Percentiles rank a stretch among this genome's conserved stretches.
Evolutionary conservation across 2,888 invertebrate species (phyloP).

Genomic region (Tholera decimalis): DNA sequence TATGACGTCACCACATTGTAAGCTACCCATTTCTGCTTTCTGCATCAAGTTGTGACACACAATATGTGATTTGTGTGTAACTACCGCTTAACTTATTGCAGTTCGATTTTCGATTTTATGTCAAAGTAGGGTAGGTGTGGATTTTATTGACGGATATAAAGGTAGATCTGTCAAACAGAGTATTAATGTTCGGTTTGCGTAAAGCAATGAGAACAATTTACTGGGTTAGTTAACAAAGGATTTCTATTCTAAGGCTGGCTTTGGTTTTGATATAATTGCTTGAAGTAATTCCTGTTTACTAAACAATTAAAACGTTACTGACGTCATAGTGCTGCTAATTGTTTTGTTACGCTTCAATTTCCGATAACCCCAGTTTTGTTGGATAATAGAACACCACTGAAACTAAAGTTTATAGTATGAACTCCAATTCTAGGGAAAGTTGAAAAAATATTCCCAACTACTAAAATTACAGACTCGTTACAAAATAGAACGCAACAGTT

Average conservation of each 20-base stretch:
- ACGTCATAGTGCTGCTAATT: conserved; percentile 43
- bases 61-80: conserved; percentile 43
- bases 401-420: conserved; percentile 10
- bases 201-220: conserved; percentile 30
- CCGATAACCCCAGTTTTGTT: conserved; percentile 13
- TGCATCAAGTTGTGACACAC: conserved; percentile 53
- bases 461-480: conserved; percentile 35
- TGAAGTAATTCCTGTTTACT: conserved; percentile 35
- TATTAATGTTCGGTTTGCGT: conserved; percentile 43
- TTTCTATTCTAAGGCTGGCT: conserved; percentile 48
- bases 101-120: conserved; percentile 45
- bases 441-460: conserved; percentile 17
- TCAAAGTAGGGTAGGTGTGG: conserved; percentile 17
- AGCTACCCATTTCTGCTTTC: conserved; percentile 47
- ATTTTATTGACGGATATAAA: conserved; percentile 3
- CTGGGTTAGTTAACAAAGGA: conserved; percentile 43
- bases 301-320: conserved; percentile 25
- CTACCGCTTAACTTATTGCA: neutral
- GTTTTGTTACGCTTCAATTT: conserved; percentile 12
- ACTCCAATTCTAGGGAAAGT: conserved; percentile 23
- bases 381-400: conserved; percentile 6
- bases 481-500: conserved; percentile 36
- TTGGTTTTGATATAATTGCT: conserved; percentile 16
- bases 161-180: conserved; percentile 50
- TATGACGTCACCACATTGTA: conserved; percentile 58